These are phyloP conservation scores for Kryptolebias marmoratus DNA, from an alignment of 2,113 vertebrate species.

Conservation along the genomic window DNA sequence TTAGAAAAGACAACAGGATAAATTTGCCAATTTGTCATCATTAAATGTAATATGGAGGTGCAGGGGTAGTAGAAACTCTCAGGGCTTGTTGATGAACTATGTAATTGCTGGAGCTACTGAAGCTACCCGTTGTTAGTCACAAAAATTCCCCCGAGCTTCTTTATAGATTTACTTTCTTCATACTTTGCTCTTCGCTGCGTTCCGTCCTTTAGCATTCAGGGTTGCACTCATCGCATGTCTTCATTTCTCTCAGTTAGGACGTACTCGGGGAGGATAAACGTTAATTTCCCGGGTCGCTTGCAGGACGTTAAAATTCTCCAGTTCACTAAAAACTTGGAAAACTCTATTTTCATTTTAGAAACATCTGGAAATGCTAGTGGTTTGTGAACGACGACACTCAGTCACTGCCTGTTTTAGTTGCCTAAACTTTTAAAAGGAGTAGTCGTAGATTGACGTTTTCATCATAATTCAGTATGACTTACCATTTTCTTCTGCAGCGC, in stretches of 20 bases:
- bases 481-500: no score
- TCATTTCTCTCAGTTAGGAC: background rate
- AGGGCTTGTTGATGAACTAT: background rate
- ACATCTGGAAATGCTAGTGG: background rate
- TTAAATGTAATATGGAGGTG: background rate
- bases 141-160: background rate
- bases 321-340: no score
- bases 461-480: no score
- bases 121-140: background rate
- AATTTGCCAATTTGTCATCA: background rate
- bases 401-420: background rate
- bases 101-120: background rate
- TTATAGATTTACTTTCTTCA: conserved; percentile 2
- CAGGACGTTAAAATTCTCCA: background rate
- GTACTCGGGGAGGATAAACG: background rate
- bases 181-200: background rate
- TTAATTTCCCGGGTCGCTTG: background rate
- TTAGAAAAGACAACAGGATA: no score
- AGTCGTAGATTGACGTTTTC: no score
- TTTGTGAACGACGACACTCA: background rate
- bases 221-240: no score
- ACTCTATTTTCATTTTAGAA: background rate
- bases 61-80: background rate
- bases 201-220: background rate
- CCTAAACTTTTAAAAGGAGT: no score